These are phyloP conservation scores for Scopus umbretta DNA, from an alignment of 2,113 vertebrate genomes.

Conservation along the genomic window DNA sequence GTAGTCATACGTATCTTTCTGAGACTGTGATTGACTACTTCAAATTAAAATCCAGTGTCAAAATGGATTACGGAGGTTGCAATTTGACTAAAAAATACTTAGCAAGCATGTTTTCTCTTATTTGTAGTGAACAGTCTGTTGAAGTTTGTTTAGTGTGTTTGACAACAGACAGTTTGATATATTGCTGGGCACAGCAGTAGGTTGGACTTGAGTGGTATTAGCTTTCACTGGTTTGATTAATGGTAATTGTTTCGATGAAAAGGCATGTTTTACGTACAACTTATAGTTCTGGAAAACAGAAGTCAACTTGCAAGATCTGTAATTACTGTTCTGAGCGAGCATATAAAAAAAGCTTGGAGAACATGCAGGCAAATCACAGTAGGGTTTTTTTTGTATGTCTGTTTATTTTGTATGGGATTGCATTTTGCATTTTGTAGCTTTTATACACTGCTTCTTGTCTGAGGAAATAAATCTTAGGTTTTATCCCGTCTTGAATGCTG, in stretches of 20 bases:
- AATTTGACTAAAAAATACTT: conserved; percentile 77
- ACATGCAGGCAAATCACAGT: conserved; percentile 62
- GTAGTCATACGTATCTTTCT: conserved; percentile 45
- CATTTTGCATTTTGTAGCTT: conserved; percentile 30
- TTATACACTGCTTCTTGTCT: conserved; percentile 63
- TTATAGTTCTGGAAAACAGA: conserved; percentile 79
- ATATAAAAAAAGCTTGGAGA: conserved; percentile 69
- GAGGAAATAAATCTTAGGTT: conserved; percentile 72
- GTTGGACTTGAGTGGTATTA: conserved; percentile 84
- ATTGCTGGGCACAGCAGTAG: conserved; percentile 84
- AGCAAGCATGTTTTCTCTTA: conserved; percentile 75
- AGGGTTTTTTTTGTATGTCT: conserved; percentile 36
- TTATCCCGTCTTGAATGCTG: conserved; percentile 67
- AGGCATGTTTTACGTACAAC: conserved; percentile 79
- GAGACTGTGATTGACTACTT: conserved; percentile 67
- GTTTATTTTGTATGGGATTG: conserved; percentile 61
- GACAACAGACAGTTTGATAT: conserved; percentile 86
- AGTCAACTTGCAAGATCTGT: conserved; percentile 79
- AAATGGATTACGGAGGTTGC: conserved; percentile 73
- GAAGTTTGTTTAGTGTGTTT: conserved; percentile 81
- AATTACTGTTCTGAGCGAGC: conserved; percentile 79
- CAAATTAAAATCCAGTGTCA: conserved; percentile 74
- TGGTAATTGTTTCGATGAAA: conserved; percentile 86
- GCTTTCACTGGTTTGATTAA: conserved; percentile 85
- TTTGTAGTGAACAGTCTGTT: conserved; percentile 75